Base-by-base conservation (phyloP, 2,888 invertebrate species). In the Amphipoea lucens region DNA sequence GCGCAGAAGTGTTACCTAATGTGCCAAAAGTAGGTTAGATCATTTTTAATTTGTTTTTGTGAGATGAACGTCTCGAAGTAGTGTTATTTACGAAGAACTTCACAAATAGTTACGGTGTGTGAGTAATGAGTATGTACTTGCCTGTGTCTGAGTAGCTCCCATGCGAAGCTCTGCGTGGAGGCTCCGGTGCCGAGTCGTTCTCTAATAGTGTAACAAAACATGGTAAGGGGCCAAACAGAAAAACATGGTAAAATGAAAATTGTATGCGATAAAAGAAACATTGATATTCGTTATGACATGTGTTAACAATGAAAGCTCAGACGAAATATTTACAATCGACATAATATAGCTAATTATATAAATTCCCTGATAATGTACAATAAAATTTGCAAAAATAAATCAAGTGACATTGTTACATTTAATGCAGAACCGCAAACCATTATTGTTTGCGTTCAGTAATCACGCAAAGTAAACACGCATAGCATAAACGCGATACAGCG, bases 151-250 rank as follows among this genome's bases (percentile, higher is more conserved):
- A 97, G 94, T 95, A 96, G 94, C 95, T 96, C 93, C 96, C 96
- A 90, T 96, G 95, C 88, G 97, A 95, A 76, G 97, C 95, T 93
- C 97, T 97, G 95, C 97, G 97, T 88, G 97, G 97, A 90, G 98
- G 97, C 92, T 97, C 97, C 90, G 98, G 98, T 90, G 97, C 97
- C 89, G 95, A 94, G 92, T 97, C 97, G 93, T 96, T 96, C 94
- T 98, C 97, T 98, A 97, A 90, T 94, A 66, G 74, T 95, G 93
- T 93, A 95, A 95, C 89, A 95, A 95, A 95, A 94, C 89, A 92
- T 92, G 91, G 92, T 94, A 92, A 93, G 86, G 90, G 88, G 92
- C 90, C 89, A 92, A 93, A 94, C 89, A 87, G 88, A 92, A 91
- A 92, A 88, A 92, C 84, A 90, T 88, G 90, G 83, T 87, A 84